phyloP scores from a whole-genome alignment of 2,888 invertebrate species.

The Trisateles emortualis region DNA sequence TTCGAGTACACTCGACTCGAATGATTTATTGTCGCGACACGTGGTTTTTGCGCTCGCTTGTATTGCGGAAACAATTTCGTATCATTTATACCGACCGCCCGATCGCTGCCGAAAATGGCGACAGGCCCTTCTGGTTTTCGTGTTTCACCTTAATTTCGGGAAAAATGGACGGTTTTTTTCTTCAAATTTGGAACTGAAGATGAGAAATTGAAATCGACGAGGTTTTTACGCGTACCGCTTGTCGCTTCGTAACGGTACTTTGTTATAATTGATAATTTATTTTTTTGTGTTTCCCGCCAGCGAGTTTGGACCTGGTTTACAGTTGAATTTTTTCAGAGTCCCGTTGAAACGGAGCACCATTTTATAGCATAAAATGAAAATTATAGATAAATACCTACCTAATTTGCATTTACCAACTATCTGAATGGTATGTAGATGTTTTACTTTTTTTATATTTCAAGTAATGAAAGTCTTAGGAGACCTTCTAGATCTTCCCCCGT shows the following conservation, averaged over 20 bases:
- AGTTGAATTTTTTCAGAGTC: constrained; percentile 15
- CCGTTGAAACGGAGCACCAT: constrained; percentile 5
- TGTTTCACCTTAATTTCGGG: constrained; percentile 78
- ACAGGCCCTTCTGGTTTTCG: constrained; percentile 57
- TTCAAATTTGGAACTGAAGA: constrained; percentile 59
- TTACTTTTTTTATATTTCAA: no score
- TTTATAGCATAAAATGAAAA: constrained; percentile 1
- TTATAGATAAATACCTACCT: neutral
- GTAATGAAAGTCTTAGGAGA: no score
- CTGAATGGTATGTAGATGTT: no score
- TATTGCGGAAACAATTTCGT: constrained; percentile 84
- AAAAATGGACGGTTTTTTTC: constrained; percentile 65
- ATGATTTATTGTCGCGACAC: constrained; percentile 86
- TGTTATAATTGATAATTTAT: constrained; percentile 46
- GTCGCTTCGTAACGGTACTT: constrained; percentile 55
- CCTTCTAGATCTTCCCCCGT: no score
- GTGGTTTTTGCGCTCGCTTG: constrained; percentile 78
- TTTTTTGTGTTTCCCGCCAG: constrained; percentile 27
- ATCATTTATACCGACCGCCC: constrained; percentile 83
- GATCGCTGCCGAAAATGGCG: constrained; percentile 70
- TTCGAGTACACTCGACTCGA: constrained; percentile 81
- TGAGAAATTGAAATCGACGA: constrained; percentile 74
- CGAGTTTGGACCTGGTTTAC: constrained; percentile 23
- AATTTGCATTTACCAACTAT: no score
- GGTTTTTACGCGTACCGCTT: constrained; percentile 52